A percentile compares a stretch with the other conserved stretches of the same genome.
These are phyloP conservation scores for Hyposoter dolosus DNA, from an alignment of 2,888 invertebrate species.

Conservation along the genomic window DNA sequence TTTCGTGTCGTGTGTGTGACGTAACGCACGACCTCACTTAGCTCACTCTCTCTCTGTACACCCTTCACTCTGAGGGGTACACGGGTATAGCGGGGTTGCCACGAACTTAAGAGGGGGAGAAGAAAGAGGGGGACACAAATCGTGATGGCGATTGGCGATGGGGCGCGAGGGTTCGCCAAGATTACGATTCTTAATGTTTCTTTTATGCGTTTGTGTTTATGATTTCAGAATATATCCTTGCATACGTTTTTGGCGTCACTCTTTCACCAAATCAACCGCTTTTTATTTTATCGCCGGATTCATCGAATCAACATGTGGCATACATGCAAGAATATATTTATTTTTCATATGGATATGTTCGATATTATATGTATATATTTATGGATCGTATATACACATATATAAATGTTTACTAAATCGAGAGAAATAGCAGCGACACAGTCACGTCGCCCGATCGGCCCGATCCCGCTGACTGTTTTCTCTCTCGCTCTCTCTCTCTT, in stretches of 20 bases:
- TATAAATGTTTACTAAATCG: conserved; percentile 44
- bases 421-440: conserved; percentile 69
- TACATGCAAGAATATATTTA: conserved; percentile 62
- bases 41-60: conserved; percentile 46
- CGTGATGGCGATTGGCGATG: conserved; percentile 5
- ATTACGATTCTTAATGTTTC: conserved; percentile 30
- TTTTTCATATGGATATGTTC: conserved; percentile 15
- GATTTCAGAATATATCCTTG: not conserved
- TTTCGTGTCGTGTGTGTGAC: conserved; percentile 70
- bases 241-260: conserved; percentile 32
- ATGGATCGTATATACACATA: conserved; percentile 37
- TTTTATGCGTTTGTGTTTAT: conserved; percentile 4
- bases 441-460: conserved; percentile 78
- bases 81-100: conserved; percentile 4
- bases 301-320: conserved; percentile 79
- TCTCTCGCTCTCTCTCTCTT: not conserved
- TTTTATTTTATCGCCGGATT: conserved; percentile 66
- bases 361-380: conserved; percentile 45
- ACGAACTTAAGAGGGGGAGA: not conserved
- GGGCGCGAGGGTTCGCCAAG: conserved; percentile 15
- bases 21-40: conserved; percentile 63
- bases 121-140: not conserved
- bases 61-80: conserved; percentile 42
- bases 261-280: conserved; percentile 7
- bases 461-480: conserved; percentile 78